A percentile compares a stretch with the other conserved stretches of the same genome.
Evolutionary conservation across 2,888 invertebrate species (phyloP).

Genomic region (Harpalus rubripes): DNA sequence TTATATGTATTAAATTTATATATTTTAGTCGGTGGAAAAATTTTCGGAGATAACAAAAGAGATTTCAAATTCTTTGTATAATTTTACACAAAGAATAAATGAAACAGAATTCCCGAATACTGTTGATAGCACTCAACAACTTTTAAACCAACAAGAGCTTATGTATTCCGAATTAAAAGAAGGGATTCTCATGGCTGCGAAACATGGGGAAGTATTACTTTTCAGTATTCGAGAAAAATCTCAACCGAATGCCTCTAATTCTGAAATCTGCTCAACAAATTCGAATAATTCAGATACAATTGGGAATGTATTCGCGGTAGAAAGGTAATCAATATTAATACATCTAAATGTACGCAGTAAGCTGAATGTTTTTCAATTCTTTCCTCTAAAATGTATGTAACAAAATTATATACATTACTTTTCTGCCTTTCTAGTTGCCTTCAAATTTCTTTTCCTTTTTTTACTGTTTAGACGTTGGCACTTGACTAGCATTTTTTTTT

Average conservation of each 20-base stretch:
- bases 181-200: slow-evolving; percentile 91
- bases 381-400: too few relatives aligned
- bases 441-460: too few relatives aligned
- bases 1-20: slow-evolving; percentile 55
- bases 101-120: slow-evolving; percentile 97
- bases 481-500: too few relatives aligned
- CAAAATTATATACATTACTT: too few relatives aligned
- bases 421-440: too few relatives aligned
- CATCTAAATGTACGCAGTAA: neutral
- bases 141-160: slow-evolving; percentile 90
- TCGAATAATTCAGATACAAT: slow-evolving; percentile 80
- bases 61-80: slow-evolving; percentile 91
- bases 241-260: slow-evolving; percentile 68
- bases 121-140: slow-evolving; percentile 91
- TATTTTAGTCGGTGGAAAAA: slow-evolving; percentile 92
- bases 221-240: slow-evolving; percentile 84
- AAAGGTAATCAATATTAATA: slow-evolving; percentile 81
- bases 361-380: neutral
- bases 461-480: too few relatives aligned
- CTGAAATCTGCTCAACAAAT: slow-evolving; percentile 81
- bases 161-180: slow-evolving; percentile 87
- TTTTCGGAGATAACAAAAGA: slow-evolving; percentile 95
- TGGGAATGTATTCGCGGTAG: slow-evolving; percentile 94
- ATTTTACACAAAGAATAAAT: slow-evolving; percentile 92
- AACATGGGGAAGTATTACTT: slow-evolving; percentile 93